Conservation (phyloP, 1,140 invertebrate species). For the Trachelipus rathkii region DNA sequence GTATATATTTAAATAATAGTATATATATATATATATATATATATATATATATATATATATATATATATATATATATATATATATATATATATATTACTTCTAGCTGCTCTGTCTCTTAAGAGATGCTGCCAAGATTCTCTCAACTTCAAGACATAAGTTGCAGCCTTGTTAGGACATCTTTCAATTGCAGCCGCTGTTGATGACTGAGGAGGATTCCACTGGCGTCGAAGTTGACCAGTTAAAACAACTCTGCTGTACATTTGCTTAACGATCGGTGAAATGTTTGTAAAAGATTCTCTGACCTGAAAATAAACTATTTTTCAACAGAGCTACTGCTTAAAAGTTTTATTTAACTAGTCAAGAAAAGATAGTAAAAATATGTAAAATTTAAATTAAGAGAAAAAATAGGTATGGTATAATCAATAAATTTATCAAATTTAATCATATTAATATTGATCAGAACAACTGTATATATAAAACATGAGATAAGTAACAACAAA, state of each 20-base stretch:
- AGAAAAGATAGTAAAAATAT: neutral
- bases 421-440: no score
- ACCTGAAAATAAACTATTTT: slow-evolving; percentile 17
- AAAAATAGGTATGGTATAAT: no score
- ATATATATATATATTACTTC: slow-evolving; percentile 37
- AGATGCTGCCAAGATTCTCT: slow-evolving; percentile 89
- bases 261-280: slow-evolving; percentile 38
- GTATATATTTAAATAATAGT: no score
- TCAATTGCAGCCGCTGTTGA: slow-evolving; percentile 48
- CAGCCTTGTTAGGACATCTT: slow-evolving; percentile 64
- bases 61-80: slow-evolving; percentile 27
- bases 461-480: no score
- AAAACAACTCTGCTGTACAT: slow-evolving; percentile 33
- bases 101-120: slow-evolving; percentile 74
- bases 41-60: slow-evolving; percentile 13
- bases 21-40: neutral
- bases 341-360: no score
- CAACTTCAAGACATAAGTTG: slow-evolving; percentile 69
- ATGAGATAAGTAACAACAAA: no score
- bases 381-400: neutral
- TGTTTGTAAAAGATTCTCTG: slow-evolving; percentile 33
- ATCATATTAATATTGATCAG: no score
- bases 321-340: neutral
- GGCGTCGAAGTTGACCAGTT: slow-evolving; percentile 54
- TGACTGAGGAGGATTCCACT: slow-evolving; percentile 60